Conservation (phyloP, 2,113 vertebrate genomes). For the Melanocharis versteri region DNA sequence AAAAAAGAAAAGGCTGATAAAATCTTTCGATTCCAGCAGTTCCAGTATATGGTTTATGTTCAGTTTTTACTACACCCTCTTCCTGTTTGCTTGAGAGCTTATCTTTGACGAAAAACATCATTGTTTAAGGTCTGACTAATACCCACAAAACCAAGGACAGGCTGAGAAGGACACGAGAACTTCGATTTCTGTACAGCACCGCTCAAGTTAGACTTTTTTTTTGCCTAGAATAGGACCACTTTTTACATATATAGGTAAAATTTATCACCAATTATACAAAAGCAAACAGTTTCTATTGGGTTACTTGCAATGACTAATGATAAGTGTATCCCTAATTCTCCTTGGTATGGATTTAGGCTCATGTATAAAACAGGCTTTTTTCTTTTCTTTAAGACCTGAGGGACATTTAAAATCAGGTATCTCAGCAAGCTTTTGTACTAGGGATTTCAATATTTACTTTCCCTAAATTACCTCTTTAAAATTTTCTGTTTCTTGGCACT, state of each 20-base stretch:
- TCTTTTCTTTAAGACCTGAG: neutral
- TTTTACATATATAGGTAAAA: neutral
- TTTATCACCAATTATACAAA: neutral
- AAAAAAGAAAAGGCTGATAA: conserved; percentile 2
- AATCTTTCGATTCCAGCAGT: conserved; percentile 8
- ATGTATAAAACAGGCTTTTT: neutral
- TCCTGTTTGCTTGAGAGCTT: conserved; percentile 39
- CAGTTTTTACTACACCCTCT: conserved; percentile 31
- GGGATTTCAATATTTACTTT: conserved; percentile 11
- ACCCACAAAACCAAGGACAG: neutral
- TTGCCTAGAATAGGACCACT: neutral
- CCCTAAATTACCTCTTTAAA: neutral
- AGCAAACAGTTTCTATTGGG: neutral
- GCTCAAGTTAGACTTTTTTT: neutral
- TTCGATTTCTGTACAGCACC: neutral
- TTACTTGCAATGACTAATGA: neutral
- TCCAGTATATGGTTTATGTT: conserved; percentile 10
- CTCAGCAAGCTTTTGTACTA: neutral
- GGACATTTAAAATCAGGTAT: neutral
- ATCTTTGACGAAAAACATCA: conserved; percentile 38
- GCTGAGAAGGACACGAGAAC: neutral
- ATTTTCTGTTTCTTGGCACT: neutral
- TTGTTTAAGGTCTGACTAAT: conserved; percentile 41
- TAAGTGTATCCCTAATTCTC: neutral
- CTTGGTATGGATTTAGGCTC: neutral